Percentiles rank a stretch among this genome's conserved stretches.
phyloP scores from a whole-genome alignment of 1,140 invertebrate species.

The Ips nitidus region DNA sequence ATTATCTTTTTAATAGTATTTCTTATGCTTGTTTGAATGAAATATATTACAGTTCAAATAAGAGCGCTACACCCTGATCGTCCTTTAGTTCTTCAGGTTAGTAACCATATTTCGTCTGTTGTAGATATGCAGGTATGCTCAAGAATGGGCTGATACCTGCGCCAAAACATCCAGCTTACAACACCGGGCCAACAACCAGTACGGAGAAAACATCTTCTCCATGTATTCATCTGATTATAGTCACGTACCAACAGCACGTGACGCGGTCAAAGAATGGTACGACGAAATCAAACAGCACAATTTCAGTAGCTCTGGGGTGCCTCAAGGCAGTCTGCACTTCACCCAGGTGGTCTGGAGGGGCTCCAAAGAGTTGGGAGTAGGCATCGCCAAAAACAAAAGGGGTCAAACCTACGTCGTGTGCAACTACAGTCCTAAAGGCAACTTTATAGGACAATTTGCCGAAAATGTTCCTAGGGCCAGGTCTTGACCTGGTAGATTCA shows the following conservation, averaged over 20 bases:
- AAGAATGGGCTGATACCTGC: slow-evolving; percentile 77
- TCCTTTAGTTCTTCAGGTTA: not conserved
- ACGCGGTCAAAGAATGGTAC: slow-evolving; percentile 71
- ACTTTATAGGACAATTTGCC: slow-evolving; percentile 70
- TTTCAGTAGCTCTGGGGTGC: slow-evolving; percentile 52
- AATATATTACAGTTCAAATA: too few species aligned
- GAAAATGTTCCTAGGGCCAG: slow-evolving; percentile 62
- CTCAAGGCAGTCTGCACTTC: slow-evolving; percentile 67
- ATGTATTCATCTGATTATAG: slow-evolving; percentile 70
- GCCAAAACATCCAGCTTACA: slow-evolving; percentile 67
- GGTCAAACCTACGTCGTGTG: slow-evolving; percentile 69
- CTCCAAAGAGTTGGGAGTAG: slow-evolving; percentile 73
- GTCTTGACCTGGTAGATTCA: slow-evolving; percentile 35
- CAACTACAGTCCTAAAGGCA: slow-evolving; percentile 83
- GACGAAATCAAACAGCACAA: slow-evolving; percentile 65
- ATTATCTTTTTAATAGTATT: too few species aligned
- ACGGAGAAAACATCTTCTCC: slow-evolving; percentile 63
- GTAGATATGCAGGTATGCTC: slow-evolving; percentile 57
- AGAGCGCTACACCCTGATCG: too few species aligned
- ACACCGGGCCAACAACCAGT: slow-evolving; percentile 57
- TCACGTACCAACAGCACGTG: slow-evolving; percentile 62
- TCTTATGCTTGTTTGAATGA: too few species aligned
- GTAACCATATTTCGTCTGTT: slow-evolving; percentile 29
- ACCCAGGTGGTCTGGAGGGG: slow-evolving; percentile 61
- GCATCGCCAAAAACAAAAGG: slow-evolving; percentile 63